phyloP scores from a whole-genome alignment of 2,797 vertebrate genomes.

The Peromyscus eremicus region DNA sequence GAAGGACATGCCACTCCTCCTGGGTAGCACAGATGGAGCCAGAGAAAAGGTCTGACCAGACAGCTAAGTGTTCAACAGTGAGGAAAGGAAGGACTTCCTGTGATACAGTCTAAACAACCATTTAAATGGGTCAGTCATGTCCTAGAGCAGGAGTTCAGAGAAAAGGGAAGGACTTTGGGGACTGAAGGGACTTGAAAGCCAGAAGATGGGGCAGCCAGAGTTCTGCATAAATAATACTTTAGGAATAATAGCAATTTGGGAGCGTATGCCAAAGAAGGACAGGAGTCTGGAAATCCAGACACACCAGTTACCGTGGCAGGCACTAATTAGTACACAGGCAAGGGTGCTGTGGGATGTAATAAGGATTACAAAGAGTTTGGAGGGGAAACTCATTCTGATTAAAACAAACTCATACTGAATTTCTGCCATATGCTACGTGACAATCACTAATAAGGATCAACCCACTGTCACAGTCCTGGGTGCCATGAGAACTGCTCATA shows the following conservation, averaged over 20 bases:
- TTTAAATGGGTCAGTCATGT: neutral
- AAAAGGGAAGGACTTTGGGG: neutral
- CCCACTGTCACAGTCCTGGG: neutral
- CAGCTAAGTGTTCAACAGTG: neutral
- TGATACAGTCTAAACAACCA: neutral
- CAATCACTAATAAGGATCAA: neutral
- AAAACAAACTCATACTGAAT: neutral
- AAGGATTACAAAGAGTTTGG: neutral
- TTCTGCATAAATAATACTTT: neutral
- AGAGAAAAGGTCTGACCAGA: too few relatives aligned
- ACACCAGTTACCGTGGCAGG: fast-evolving
- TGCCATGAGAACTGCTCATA: neutral
- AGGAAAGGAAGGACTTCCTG: neutral
- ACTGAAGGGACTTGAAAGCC: neutral
- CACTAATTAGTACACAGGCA: too few relatives aligned
- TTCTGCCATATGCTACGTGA: neutral
- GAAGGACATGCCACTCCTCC: neutral
- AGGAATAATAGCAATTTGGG: neutral
- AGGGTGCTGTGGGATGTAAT: neutral
- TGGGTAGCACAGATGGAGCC: too few relatives aligned
- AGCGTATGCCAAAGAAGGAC: neutral
- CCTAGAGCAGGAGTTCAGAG: neutral
- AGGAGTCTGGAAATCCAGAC: neutral
- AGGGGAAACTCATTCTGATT: neutral
- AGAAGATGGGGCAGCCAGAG: neutral